These are phyloP conservation scores for Oxyura jamaicensis DNA, from an alignment of 2,113 vertebrate genomes.

Conservation along the genomic window DNA sequence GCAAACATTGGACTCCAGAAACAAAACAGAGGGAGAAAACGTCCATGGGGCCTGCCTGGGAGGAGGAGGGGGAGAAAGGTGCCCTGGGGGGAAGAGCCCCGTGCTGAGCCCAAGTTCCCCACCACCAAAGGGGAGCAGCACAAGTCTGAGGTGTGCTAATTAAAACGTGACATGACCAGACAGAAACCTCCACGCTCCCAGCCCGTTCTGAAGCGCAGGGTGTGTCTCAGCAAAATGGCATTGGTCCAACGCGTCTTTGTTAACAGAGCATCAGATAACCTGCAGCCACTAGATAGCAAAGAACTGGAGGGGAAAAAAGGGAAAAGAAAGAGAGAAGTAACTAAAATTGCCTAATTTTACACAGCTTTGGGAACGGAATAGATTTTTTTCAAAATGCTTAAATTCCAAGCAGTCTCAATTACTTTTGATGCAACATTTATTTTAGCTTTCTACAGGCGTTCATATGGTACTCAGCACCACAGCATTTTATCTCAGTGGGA, in stretches of 20 bases:
- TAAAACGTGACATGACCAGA: not conserved
- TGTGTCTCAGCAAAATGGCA: not conserved
- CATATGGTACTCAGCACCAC: not conserved
- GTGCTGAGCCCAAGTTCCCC: rapidly evolving
- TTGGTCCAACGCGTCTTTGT: not conserved
- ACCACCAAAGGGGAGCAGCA: not conserved
- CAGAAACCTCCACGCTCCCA: rapidly evolving
- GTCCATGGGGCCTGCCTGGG: not conserved
- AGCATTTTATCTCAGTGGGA: not conserved
- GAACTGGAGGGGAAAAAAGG: rapidly evolving
- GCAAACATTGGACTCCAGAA: not conserved
- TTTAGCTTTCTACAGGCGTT: not conserved
- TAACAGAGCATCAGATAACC: not conserved
- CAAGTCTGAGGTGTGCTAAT: rapidly evolving
- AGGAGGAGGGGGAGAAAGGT: not conserved
- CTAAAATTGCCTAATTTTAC: not conserved
- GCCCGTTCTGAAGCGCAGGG: not conserved
- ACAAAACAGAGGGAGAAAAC: not conserved
- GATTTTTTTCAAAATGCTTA: not conserved
- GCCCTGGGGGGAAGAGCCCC: not conserved
- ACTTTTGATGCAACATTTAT: not conserved
- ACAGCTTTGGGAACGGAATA: not conserved
- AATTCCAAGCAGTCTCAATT: not conserved
- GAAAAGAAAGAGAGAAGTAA: not conserved
- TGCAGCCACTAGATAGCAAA: not conserved